Base-by-base conservation (phyloP, 1,140 invertebrate species). In the Drosophila mojavensis region DNA sequence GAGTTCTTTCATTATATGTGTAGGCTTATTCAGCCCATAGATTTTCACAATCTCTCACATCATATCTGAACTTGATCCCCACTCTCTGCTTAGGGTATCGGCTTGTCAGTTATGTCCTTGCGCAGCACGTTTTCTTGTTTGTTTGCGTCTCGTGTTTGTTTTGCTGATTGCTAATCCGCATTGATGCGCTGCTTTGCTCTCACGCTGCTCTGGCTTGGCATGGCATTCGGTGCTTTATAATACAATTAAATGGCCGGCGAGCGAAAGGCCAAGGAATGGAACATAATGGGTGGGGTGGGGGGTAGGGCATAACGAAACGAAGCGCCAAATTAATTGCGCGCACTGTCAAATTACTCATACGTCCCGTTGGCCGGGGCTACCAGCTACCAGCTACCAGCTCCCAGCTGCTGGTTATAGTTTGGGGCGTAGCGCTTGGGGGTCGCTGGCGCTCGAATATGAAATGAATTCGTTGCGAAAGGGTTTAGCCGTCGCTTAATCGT, bases 261-360 rank as follows among this genome's bases (percentile, higher is more conserved):
- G 68, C 75, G 66, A 55, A 53, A 65, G 41, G 75, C 24, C 17
- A 54, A n/a, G 51, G 17, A 51, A 54, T 15, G 51, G n/a, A 36
- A 54, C 15, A 28, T 15, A 26, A 50, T 7, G 50, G 20, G 48
- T 10, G 17, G 17, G 17, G 17, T 0, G 17, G 17, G 17, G 17
- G 17, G n/a, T n/a, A n/a, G 7, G 30, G n/a, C 53, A 30, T 17
- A 11, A 36, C 75, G 64, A 60, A 60, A 60, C 58, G 33, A 24
- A 24, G 15, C 45, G 47, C 78, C 56, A 79, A 63, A 86, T 86
- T 86, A 86, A 86, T 86, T 88, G 83, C 66, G 63, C 71, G 79
- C 84, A 64, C 67, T 77, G 65, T 79, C 83, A 83, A 86, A 86
- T 86, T 86, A 89, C 83, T 88, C 83, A 86, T 86, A 86, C 83